A percentile compares a stretch with the other conserved stretches of the same genome.
These are phyloP conservation scores for Eolophus roseicapilla DNA, from an alignment of 2,113 vertebrate genomes.

Conservation along the genomic window DNA sequence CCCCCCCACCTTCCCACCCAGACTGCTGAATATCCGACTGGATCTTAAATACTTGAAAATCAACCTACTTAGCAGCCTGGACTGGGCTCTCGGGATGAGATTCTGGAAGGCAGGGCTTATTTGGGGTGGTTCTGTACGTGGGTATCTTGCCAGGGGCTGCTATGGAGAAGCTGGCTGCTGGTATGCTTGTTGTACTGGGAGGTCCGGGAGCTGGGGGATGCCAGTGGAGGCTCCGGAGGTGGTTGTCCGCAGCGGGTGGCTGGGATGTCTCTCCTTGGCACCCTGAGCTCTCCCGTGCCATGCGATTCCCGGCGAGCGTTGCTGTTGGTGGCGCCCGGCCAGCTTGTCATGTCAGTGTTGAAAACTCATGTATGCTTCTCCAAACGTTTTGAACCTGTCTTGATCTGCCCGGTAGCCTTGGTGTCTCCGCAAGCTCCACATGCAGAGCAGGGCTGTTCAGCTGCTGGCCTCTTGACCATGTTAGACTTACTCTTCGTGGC, in stretches of 20 bases:
- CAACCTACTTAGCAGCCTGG: constrained; percentile 4
- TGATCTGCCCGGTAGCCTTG: not conserved
- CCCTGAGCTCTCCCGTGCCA: accelerated
- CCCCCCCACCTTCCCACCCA: not conserved
- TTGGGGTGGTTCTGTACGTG: accelerated
- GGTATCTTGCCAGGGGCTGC: not conserved
- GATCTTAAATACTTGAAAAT: constrained; percentile 25
- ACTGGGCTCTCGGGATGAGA: not conserved
- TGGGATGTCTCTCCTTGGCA: accelerated
- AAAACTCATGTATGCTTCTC: not conserved
- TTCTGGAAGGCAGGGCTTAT: not conserved
- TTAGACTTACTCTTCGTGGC: not conserved
- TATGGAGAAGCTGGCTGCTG: not conserved
- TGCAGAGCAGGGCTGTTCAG: not conserved
- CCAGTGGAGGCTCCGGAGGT: accelerated
- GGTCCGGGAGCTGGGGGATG: accelerated
- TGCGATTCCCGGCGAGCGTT: accelerated
- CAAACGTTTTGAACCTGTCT: not conserved
- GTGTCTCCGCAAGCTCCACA: not conserved
- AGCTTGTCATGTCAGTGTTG: constrained; percentile 35
- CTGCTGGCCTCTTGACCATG: not conserved
- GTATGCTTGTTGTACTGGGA: accelerated
- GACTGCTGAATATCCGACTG: not conserved
- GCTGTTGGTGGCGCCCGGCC: not conserved
- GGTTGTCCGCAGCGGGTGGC: accelerated